A percentile compares a stretch with the other conserved stretches of the same genome.
phyloP scores from a whole-genome alignment of 2,797 vertebrate genomes.

The Acipenser oxyrinchus region DNA sequence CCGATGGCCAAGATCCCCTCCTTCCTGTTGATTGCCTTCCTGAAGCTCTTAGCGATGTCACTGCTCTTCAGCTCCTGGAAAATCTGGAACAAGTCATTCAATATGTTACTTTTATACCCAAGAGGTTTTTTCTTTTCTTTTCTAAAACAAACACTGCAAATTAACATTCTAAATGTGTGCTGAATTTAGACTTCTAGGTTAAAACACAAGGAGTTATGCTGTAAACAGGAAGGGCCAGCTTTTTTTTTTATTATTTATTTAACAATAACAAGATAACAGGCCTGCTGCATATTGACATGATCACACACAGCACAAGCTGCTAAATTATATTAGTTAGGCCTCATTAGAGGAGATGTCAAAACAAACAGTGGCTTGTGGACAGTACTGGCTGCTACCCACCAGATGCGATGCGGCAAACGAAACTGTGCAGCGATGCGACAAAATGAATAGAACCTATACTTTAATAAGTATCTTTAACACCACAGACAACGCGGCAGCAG shows the following conservation, averaged over 20 bases:
- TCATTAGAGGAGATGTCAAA: background rate
- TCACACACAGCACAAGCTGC: background rate
- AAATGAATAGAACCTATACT: too few relatives aligned
- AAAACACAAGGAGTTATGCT: too few relatives aligned
- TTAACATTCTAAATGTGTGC: too few relatives aligned
- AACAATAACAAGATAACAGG: too few relatives aligned
- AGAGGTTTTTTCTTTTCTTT: slow-evolving; percentile 20
- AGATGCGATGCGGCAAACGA: too few relatives aligned
- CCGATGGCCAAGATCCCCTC: slow-evolving; percentile 91
- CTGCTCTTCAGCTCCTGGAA: slow-evolving; percentile 85
- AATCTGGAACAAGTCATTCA: slow-evolving; percentile 54
- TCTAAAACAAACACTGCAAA: slow-evolving; percentile 15
- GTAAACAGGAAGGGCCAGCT: too few relatives aligned
- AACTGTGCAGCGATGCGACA: too few relatives aligned
- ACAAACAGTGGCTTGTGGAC: slow-evolving; percentile 8
- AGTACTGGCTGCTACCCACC: background rate
- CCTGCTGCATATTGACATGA: background rate
- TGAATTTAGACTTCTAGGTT: too few relatives aligned
- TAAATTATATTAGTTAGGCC: background rate
- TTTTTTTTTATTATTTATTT: too few relatives aligned
- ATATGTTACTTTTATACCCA: too few relatives aligned
- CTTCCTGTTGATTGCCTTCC: slow-evolving; percentile 89
- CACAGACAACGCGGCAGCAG: too few relatives aligned
- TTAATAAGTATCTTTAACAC: too few relatives aligned
- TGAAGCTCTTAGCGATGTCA: slow-evolving; percentile 84